Percentiles rank a stretch among this genome's conserved stretches.
Evolutionary conservation across 92 coral and sea anemone species (phyloP).

Genomic region (Heteractis magnifica): DNA sequence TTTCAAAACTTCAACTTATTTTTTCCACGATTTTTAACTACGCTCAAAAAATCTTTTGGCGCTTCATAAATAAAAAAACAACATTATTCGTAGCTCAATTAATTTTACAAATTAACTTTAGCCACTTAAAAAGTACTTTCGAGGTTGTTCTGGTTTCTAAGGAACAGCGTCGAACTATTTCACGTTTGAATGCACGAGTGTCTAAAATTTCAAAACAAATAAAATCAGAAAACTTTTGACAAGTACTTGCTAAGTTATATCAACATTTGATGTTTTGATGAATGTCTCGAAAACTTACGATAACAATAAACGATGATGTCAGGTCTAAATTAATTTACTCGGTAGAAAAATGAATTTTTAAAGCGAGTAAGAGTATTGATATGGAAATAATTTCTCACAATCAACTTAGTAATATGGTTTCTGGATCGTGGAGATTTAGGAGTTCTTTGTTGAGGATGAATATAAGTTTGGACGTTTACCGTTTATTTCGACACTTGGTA

Average conservation of each 20-base stretch:
- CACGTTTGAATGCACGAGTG: conserved; percentile 7
- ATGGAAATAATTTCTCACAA: neutral
- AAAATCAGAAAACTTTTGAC: conserved; percentile 5
- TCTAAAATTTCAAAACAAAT: conserved; percentile 4
- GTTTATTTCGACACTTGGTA: conserved; percentile 28
- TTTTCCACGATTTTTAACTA: neutral
- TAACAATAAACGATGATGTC: neutral
- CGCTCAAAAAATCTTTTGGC: neutral
- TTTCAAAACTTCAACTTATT: neutral
- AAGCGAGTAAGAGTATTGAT: neutral
- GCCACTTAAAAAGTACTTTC: conserved; percentile 3
- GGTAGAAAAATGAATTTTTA: neutral
- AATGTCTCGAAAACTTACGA: neutral
- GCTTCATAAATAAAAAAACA: neutral
- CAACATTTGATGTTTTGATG: conserved; percentile 6
- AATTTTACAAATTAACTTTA: neutral
- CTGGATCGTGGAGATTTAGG: conserved; percentile 3
- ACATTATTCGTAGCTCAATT: neutral
- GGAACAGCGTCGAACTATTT: neutral
- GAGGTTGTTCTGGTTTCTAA: neutral
- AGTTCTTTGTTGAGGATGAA: conserved; percentile 9
- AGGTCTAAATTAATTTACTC: neutral
- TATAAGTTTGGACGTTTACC: conserved; percentile 37
- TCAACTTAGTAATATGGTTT: neutral
- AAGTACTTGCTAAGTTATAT: conserved; percentile 9